Evolutionary conservation across 2,888 invertebrate genomes (phyloP).

Genomic region (Drosophila phalerata): DNA sequence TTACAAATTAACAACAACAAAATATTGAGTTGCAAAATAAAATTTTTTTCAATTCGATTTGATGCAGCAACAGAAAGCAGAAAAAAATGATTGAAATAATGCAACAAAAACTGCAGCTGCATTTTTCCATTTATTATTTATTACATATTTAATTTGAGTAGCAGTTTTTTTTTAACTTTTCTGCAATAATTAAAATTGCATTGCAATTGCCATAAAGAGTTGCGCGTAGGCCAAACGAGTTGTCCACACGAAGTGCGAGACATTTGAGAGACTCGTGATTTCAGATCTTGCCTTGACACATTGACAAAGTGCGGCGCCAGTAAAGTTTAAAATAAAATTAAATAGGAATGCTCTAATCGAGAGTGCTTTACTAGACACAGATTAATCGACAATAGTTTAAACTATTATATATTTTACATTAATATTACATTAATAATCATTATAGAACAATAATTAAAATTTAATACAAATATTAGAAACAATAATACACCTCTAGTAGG

Average conservation of each 20-base stretch:
- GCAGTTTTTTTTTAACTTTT: slow-evolving; percentile 27
- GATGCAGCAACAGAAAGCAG: slow-evolving; percentile 15
- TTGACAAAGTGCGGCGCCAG: slow-evolving; percentile 64
- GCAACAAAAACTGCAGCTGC: slow-evolving; percentile 44
- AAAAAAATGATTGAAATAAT: slow-evolving; percentile 15
- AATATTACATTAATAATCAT: no score
- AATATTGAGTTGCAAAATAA: slow-evolving; percentile 35
- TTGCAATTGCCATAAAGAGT: slow-evolving; percentile 46
- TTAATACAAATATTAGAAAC: no score
- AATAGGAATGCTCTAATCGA: background rate
- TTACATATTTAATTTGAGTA: slow-evolving; percentile 22
- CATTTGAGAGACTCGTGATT: slow-evolving; percentile 22
- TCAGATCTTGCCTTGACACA: slow-evolving; percentile 67
- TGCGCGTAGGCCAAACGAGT: slow-evolving; percentile 69
- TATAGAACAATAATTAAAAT: no score
- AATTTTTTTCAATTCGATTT: slow-evolving; percentile 53
- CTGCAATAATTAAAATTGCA: slow-evolving; percentile 56
- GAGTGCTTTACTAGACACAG: background rate
- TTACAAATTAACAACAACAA: slow-evolving; percentile 55
- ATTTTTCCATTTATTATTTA: slow-evolving; percentile 19
- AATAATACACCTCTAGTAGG: no score
- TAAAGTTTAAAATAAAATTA: slow-evolving; percentile 10
- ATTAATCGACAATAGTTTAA: background rate
- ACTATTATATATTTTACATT: background rate
- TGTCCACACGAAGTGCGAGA: slow-evolving; percentile 32